Conservation (phyloP, 2,888 invertebrate genomes). For the Troglohyphantes excavatus region DNA sequence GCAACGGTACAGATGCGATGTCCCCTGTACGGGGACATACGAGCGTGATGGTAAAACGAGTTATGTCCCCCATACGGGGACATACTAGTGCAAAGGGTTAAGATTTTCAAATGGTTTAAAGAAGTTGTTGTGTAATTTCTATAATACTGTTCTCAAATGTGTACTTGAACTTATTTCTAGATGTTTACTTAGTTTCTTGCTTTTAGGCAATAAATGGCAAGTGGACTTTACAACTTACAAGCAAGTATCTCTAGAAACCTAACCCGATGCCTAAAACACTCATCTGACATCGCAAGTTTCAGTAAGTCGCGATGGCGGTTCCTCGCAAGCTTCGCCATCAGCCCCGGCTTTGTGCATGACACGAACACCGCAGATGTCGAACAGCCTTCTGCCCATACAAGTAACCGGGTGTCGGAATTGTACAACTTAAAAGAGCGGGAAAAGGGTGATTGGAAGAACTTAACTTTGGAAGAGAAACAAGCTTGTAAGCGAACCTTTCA, state of each 20-base stretch:
- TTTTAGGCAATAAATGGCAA: slow-evolving; percentile 73
- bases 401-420: background rate
- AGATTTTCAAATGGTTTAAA: no score
- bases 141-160: no score
- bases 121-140: no score
- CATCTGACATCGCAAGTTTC: slow-evolving; percentile 10
- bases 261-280: slow-evolving; percentile 49
- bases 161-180: no score
- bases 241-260: slow-evolving; percentile 40
- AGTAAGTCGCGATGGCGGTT: slow-evolving; percentile 45
- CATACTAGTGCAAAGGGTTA: no score
- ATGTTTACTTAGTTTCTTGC: no score
- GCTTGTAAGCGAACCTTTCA: slow-evolving; percentile 82
- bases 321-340: slow-evolving; percentile 43
- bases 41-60: no score
- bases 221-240: slow-evolving; percentile 60
- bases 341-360: slow-evolving; percentile 38
- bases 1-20: no score
- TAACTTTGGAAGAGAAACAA: slow-evolving; percentile 95
- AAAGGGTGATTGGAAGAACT: slow-evolving; percentile 95
- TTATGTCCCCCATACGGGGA: no score
- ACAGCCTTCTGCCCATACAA: slow-evolving; percentile 82
- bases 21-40: no score
- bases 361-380: background rate
- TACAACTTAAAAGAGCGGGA: slow-evolving; percentile 91